These are phyloP conservation scores for Maniola hyperantus DNA, from an alignment of 2,888 invertebrate genomes.

Conservation along the genomic window DNA sequence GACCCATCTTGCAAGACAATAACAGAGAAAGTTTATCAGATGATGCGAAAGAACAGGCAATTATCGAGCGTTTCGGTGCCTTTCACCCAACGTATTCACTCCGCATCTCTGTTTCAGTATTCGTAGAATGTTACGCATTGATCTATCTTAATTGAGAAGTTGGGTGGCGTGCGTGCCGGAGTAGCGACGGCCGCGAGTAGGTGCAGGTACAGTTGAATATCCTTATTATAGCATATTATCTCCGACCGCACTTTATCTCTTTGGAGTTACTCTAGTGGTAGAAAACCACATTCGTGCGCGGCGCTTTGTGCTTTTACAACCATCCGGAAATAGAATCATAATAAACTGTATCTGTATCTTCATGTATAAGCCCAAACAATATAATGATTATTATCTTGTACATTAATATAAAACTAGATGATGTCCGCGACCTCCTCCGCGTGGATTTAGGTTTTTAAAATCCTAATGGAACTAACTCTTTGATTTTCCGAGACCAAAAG, in stretches of 20 bases:
- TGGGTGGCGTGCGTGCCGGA: background rate
- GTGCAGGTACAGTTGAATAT: constrained; percentile 36
- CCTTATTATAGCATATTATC: constrained; percentile 40
- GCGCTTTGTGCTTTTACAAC: constrained; percentile 42
- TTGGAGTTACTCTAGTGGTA: constrained; percentile 43
- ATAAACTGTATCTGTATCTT: constrained; percentile 18
- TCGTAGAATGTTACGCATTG: constrained; percentile 23
- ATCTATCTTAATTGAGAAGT: constrained; percentile 22
- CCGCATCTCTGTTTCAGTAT: constrained; percentile 25
- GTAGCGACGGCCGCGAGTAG: background rate
- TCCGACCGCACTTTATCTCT: constrained; percentile 54
- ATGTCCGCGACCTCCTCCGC: no score
- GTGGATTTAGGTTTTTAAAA: no score
- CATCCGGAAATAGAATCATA: constrained; percentile 46
- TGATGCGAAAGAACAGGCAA: constrained; percentile 35
- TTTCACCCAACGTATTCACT: constrained; percentile 33
- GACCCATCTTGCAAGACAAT: constrained; percentile 32
- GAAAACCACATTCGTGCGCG: constrained; percentile 55
- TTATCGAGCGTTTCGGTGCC: constrained; percentile 37
- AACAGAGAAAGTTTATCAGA: constrained; percentile 35
- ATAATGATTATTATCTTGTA: no score
- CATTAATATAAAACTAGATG: no score
- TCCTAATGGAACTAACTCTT: no score
- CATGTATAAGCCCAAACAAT: background rate
- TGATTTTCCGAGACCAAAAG: no score